A percentile compares a stretch with the other conserved stretches of the same genome.
These are phyloP conservation scores for Otocyon megalotis DNA, from an alignment of 2,113 vertebrate species.

Conservation along the genomic window DNA sequence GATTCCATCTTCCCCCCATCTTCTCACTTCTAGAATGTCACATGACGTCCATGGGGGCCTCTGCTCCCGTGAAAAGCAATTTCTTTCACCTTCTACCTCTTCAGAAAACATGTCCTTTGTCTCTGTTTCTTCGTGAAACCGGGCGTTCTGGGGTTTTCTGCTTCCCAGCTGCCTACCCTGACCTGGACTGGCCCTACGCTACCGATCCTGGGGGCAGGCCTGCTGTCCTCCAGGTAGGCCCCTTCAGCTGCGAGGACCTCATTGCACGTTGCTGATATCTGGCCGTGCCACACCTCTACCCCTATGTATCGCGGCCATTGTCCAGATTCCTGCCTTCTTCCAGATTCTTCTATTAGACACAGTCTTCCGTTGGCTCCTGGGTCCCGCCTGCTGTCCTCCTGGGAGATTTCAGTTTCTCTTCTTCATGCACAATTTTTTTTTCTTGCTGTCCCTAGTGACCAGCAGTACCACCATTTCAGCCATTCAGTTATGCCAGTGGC, in stretches of 20 bases:
- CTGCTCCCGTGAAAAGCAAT: not conserved
- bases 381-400: not conserved
- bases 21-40: not conserved
- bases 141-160: not conserved
- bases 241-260: not conserved
- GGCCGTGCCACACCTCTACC: not conserved
- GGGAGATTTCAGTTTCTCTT: not conserved
- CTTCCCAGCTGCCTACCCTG: not conserved
- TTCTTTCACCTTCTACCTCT: not conserved
- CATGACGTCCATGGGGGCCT: not conserved
- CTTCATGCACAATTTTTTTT: not conserved
- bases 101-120: not conserved
- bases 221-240: not conserved
- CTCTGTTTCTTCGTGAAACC: not conserved
- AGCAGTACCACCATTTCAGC: not conserved
- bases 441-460: not conserved
- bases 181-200: not conserved
- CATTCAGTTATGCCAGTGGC: not conserved
- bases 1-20: not conserved
- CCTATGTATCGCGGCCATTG: not conserved
- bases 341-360: not conserved
- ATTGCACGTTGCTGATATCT: not conserved
- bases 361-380: not conserved
- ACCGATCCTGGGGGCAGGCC: not conserved
- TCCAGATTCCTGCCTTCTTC: not conserved